These are phyloP conservation scores for Cetonia aurata DNA, from an alignment of 2,888 invertebrate species.

Conservation along the genomic window DNA sequence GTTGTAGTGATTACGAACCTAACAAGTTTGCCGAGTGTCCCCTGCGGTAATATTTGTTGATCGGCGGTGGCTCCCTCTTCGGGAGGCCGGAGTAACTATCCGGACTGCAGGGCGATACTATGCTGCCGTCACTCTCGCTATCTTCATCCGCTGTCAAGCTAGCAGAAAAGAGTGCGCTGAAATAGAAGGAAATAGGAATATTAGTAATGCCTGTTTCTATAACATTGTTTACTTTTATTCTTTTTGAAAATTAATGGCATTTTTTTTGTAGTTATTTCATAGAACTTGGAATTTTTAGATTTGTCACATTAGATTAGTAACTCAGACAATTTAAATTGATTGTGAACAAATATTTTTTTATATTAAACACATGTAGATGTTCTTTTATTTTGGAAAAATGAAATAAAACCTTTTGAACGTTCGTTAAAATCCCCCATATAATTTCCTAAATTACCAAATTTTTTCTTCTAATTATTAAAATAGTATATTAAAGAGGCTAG, in stretches of 20 bases:
- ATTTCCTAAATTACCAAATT: no score
- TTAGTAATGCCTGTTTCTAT: neutral
- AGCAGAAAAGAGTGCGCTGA: conserved; percentile 76
- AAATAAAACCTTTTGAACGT: no score
- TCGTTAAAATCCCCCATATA: no score
- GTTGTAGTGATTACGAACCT: conserved; percentile 60
- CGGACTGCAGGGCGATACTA: conserved; percentile 67
- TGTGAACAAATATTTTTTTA: no score
- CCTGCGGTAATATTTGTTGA: conserved; percentile 59
- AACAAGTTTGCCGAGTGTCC: conserved; percentile 65
- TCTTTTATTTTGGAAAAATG: no score
- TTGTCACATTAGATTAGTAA: no score
- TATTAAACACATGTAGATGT: no score
- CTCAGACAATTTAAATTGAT: no score
- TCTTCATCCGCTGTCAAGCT: conserved; percentile 65
- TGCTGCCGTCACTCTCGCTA: conserved; percentile 68
- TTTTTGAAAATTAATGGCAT: neutral
- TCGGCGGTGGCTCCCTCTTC: conserved; percentile 57
- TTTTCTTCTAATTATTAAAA: no score
- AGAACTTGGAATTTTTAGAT: no score
- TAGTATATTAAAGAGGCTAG: no score
- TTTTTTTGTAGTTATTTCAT: no score
- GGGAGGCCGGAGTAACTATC: conserved; percentile 58
- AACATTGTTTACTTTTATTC: neutral
- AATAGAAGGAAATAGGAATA: conserved; percentile 50